Base-by-base conservation (phyloP, 1,140 invertebrate species). In the Muscidifurax raptorellus region DNA sequence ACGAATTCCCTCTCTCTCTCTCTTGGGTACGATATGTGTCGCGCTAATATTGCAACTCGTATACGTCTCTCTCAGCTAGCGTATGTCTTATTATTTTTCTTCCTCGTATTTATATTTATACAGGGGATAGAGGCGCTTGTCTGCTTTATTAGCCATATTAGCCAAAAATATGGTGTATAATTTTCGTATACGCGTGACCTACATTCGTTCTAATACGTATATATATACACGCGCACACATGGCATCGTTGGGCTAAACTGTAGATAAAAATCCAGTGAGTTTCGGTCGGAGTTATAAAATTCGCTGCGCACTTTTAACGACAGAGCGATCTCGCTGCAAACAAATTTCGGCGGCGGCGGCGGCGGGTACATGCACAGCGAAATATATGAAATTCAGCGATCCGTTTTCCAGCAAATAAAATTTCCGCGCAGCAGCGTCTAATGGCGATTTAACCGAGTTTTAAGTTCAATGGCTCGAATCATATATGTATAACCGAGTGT, bases 21-120 rank as follows among this genome's bases (percentile, higher is more conserved):
- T 52, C 18, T 30, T 32, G 36, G 25, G 12, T 69, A n/a, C 28
- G 18, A 67, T 82, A 0, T 30, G n/a, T 66, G 27, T 28, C 18
- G 18, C 25, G 36, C 74, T 83, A 83, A 78, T 83, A 78, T 71
- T 71, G 27, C 44, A 25, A 25, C 59, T 67, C 44, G 40, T 59
- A 77, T n/a, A 32, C 3, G 13, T 64, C 1, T 52, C 32, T 3
- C 30, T 18, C 30, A 4, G 7, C 12, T 47, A 59, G n/a, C 5
- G 3, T n/a, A 10, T 18, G 15, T 47, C 18, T 59, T n/a, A 59
- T 59, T 69, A 30, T 69, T 28, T 28, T 28, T 30, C 66, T 69
- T 9, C 12, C 66, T 69, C 28, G 12, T 69, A 3, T n/a, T 22
- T 28, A 28, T 30, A 27, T 69, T 28, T n/a, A n/a, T n/a, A n/a